Base-by-base conservation (phyloP, 2,888 invertebrate species). In the Apotomis turbidana region DNA sequence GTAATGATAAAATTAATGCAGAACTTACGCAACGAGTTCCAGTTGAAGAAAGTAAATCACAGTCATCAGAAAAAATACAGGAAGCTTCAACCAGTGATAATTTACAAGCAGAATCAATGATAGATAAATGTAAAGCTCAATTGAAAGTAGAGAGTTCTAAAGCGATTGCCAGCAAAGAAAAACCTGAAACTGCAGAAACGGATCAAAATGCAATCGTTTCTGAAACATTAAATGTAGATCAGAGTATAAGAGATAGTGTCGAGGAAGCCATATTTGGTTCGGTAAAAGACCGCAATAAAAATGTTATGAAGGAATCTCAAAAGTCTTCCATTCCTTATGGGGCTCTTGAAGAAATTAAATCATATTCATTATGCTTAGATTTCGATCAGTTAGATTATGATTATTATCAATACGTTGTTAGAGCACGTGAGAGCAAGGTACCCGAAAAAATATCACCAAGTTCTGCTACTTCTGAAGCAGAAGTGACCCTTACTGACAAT, bases 191-290 rank as follows among this genome's bases (percentile, higher is more conserved):
- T 10, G 10, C 27, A 57, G 61, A 51, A 67, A 67, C 46, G n/a
- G 55, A 41, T n/a, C 60, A 55, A 41, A 66, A 71, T 49, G 57
- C 41, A 67, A 71, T 54, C 41, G 52, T 55, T 54, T 55, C 66
- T 60, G 60, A 54, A 64, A 41, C 59, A n/a, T 6, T 49, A 41
- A 15, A 36, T 51, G 62, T 57, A 4, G 41, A 41, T 41, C 82
- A 85, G 79, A 79, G 78, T 64, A 80, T 83, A 62, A 78, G 84
- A 38, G 80, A 83, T 10, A 81, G 84, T 38, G 77, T 86, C 12
- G 95, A 95, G 85, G 93, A 94, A 86, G 94, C 91, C 3, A 94
- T 95, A 76, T 95, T 95, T 81, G 95, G 95, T 58, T 95, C 95
- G 9, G 94, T 95, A 10, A 94, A 95, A 89, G 90, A 94, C 78